Evolutionary conservation across 2,797 vertebrate genomes (phyloP).

Genomic region (Enteromius trimaculatus): DNA sequence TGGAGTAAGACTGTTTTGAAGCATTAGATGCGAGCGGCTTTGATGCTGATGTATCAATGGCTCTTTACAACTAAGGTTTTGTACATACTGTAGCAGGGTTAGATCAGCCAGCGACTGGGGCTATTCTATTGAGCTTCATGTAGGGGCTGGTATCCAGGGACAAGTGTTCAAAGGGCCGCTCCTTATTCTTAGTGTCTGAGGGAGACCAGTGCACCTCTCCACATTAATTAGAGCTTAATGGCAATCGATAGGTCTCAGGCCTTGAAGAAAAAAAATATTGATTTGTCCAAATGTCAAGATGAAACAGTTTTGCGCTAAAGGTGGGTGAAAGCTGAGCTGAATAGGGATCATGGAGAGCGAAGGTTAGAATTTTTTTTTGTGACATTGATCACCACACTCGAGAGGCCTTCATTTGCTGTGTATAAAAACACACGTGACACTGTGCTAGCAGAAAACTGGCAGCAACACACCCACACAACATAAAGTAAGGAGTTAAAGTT

Average conservation of each 20-base stretch:
- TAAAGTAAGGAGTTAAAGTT: not conserved
- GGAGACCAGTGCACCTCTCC: constrained; percentile 48
- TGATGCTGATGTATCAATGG: constrained; percentile 24
- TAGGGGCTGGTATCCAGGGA: constrained; percentile 41
- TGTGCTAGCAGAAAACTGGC: constrained; percentile 2
- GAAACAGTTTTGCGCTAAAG: constrained; percentile 61
- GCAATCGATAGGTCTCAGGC: constrained; percentile 63
- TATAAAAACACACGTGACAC: constrained; percentile 4
- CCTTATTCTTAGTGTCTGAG: constrained; percentile 51
- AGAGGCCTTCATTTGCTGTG: constrained; percentile 3
- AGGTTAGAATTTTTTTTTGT: constrained; percentile 24
- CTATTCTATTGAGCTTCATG: constrained; percentile 15
- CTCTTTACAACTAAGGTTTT: constrained; percentile 13
- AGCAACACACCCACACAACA: not conserved
- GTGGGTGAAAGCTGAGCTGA: constrained; percentile 29
- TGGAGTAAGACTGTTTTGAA: too few species aligned
- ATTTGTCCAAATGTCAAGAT: constrained; percentile 66
- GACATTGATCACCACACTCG: constrained; percentile 25
- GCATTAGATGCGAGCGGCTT: not conserved
- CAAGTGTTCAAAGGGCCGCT: constrained; percentile 28
- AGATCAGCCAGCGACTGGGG: not conserved
- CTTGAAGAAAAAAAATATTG: constrained; percentile 59
- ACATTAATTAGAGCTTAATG: constrained; percentile 64
- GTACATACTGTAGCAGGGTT: constrained; percentile 4
- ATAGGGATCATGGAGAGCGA: constrained; percentile 35